A percentile compares a stretch with the other conserved stretches of the same genome.
phyloP scores from a whole-genome alignment of 2,113 vertebrate species.

The Echinops telfairi region DNA sequence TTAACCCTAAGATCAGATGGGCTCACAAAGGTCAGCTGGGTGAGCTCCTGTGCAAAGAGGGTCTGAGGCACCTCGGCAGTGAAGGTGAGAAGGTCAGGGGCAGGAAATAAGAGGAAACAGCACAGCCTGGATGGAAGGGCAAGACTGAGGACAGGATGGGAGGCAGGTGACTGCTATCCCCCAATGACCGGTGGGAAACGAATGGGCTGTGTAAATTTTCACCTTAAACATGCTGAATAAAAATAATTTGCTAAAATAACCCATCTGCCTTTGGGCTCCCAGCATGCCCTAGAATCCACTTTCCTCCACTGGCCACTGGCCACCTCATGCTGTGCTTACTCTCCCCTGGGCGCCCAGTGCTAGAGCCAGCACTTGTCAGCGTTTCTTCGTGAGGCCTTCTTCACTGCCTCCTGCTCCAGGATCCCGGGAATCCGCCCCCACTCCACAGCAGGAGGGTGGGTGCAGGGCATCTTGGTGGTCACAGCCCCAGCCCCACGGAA shows the following conservation, averaged over 20 bases:
- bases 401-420: not conserved
- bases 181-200: not conserved
- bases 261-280: not conserved
- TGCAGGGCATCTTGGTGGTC: fast-evolving
- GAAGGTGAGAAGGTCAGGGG: not conserved
- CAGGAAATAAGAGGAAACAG: not conserved
- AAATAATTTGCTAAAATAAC: too few species aligned
- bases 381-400: not conserved
- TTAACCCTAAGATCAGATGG: not conserved
- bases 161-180: not conserved
- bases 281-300: not conserved
- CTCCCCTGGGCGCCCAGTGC: not conserved
- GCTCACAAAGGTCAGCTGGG: too few species aligned
- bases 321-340: not conserved
- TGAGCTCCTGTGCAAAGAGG: too few species aligned
- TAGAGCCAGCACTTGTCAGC: not conserved
- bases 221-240: not conserved
- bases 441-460: not conserved
- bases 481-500: not conserved
- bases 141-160: not conserved
- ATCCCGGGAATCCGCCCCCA: not conserved
- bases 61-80: too few species aligned
- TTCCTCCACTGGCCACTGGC: too few species aligned
- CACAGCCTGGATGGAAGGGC: not conserved
- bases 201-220: not conserved